Percentiles rank a stretch among this genome's conserved stretches.
These are phyloP conservation scores for Lineus longissimus DNA, from an alignment of 1,140 invertebrate genomes.

Conservation along the genomic window DNA sequence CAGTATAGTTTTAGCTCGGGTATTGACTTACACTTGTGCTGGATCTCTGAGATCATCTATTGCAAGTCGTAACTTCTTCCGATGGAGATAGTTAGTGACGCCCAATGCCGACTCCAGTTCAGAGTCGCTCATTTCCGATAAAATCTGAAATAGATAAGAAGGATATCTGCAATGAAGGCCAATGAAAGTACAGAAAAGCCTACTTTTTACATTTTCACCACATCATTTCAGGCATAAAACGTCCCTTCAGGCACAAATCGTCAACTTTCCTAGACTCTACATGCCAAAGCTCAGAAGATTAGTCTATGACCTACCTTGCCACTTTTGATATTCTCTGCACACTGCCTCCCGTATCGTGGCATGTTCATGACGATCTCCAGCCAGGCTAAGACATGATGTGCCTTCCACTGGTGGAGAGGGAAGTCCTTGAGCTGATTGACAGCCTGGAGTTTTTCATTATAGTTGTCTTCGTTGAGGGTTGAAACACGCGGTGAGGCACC, in stretches of 20 bases:
- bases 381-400: slow-evolving; percentile 88
- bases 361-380: slow-evolving; percentile 87
- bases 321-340: slow-evolving; percentile 89
- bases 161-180: too few relatives aligned
- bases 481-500: slow-evolving; percentile 17
- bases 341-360: slow-evolving; percentile 84
- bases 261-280: too few relatives aligned
- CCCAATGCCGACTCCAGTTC: slow-evolving; percentile 84
- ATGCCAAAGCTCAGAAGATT: too few relatives aligned
- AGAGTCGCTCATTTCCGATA: slow-evolving; percentile 81
- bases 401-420: slow-evolving; percentile 87
- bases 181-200: too few relatives aligned
- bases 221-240: too few relatives aligned
- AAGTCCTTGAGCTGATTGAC: slow-evolving; percentile 79
- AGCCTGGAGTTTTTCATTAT: slow-evolving; percentile 74
- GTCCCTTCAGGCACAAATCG: too few relatives aligned
- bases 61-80: slow-evolving; percentile 86
- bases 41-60: slow-evolving; percentile 88
- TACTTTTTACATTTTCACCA: too few relatives aligned
- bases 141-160: slow-evolving; percentile 60
- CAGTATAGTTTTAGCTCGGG: too few relatives aligned
- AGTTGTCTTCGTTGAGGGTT: slow-evolving; percentile 72
- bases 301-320: too few relatives aligned
- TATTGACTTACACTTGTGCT: slow-evolving; percentile 51
- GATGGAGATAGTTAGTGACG: slow-evolving; percentile 83